Base-by-base conservation (phyloP, 2,113 vertebrate genomes). In the Oxygymnocypris stewartii region DNA sequence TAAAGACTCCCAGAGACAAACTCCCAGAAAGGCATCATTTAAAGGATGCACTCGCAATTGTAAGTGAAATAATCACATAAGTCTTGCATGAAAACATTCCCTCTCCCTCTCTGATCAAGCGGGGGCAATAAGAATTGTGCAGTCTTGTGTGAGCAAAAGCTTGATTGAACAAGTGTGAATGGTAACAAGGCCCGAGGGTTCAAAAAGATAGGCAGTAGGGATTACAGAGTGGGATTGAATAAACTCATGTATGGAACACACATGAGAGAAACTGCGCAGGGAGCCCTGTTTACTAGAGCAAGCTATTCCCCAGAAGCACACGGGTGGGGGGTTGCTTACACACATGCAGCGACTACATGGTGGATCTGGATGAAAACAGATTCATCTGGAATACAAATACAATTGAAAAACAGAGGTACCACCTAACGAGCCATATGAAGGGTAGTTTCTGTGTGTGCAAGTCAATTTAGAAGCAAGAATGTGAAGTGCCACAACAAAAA, bases 141-240 rank as follows among this genome's bases (percentile, higher is more conserved):
- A 25, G 23, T 61, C 10, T 14, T 28, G 74, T 84, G 86, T 12
- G 8, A 61, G 23, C 23, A 61, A 61, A 9, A 61, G 57, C 57
- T n/a, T 25, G 44, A 67, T 9, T 42, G 4, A 80, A 65, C 81
- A 35, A 75, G 76, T 86, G 82, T n/a, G 63, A 83, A 61, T 12
- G 79, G 81, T 90, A 90, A 88, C 86, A 81, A 90, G 87, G 54
- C 89, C 89, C 85, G 5, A 61, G 87, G 81, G 89, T 80, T 13
- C n/a, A n/a, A 35, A 23, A 59, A 77, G 57, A 54, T 16, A 31
- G 47, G 37, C 80, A 61, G 37, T n/a, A 20, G 73, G 63, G 79
- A 69, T 59, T 47, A 76, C 37, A 54, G 51, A 40, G 47, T 59
- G 40, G 80, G 44, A 67, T 16, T 47, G 71, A 78, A 84, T 73